These are phyloP conservation scores for Tenebrio molitor DNA, from an alignment of 1,140 invertebrate species.

Conservation along the genomic window DNA sequence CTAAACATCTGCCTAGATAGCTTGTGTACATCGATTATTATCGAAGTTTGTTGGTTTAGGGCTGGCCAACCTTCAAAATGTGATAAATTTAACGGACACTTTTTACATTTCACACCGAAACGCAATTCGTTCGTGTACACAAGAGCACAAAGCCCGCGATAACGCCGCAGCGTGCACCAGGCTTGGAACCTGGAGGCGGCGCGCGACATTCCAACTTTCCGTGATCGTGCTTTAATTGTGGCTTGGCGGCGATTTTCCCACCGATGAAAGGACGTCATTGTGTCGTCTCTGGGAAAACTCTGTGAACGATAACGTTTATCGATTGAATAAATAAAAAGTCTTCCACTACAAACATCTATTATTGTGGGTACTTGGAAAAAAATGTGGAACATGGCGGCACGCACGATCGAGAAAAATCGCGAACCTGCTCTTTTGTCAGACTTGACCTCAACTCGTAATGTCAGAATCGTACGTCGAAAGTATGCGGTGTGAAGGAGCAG, in stretches of 20 bases:
- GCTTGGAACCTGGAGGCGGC: no score
- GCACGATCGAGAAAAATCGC: no score
- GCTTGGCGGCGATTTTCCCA: slow-evolving; percentile 20
- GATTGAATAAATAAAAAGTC: slow-evolving; percentile 9
- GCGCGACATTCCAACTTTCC: no score
- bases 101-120: slow-evolving; percentile 3
- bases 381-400: no score
- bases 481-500: no score
- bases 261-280: slow-evolving; percentile 6
- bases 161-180: no score
- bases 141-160: background rate
- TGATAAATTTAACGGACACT: background rate
- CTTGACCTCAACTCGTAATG: no score
- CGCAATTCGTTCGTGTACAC: background rate
- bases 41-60: slow-evolving; percentile 14
- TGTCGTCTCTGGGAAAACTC: background rate
- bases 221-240: no score
- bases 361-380: background rate
- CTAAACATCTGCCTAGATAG: slow-evolving; percentile 14
- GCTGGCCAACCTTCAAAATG: background rate
- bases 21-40: slow-evolving; percentile 2
- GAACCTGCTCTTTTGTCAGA: no score
- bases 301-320: slow-evolving; percentile 16
- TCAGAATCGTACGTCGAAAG: no score
- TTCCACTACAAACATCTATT: background rate